Evolutionary conservation across 2,797 vertebrate genomes (phyloP).

Genomic region (Crocodylus rhombifer): DNA sequence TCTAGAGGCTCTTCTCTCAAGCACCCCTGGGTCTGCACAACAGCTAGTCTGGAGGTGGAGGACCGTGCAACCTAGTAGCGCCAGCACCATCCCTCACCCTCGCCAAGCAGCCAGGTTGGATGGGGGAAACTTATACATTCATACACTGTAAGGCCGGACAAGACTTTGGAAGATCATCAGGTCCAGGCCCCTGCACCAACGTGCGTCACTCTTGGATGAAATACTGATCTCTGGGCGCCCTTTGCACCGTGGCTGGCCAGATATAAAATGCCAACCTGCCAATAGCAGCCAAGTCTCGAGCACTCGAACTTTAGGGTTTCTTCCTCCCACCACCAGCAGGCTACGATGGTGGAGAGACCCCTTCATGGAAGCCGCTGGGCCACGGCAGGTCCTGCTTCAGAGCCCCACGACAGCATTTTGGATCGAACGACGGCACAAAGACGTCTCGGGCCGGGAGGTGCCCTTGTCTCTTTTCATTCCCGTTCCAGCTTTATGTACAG

Average conservation of each 20-base stretch:
- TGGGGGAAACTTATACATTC: background rate
- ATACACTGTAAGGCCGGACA: too few species aligned
- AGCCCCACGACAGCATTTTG: too few species aligned
- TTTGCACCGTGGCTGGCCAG: fast-evolving
- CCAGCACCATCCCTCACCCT: background rate
- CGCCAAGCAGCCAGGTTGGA: background rate
- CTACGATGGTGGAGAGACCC: too few species aligned
- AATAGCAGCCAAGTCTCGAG: too few species aligned
- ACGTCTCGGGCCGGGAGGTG: background rate
- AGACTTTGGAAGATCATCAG: too few species aligned
- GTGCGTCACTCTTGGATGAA: fast-evolving
- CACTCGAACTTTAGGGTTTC: background rate
- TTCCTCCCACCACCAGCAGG: background rate
- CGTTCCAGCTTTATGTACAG: background rate
- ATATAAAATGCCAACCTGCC: background rate
- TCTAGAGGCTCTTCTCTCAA: background rate
- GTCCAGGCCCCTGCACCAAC: too few species aligned
- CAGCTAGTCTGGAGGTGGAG: background rate
- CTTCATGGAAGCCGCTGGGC: background rate
- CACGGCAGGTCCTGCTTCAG: background rate
- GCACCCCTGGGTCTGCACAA: background rate
- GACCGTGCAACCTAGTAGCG: background rate
- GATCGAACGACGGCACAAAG: background rate
- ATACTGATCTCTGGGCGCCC: background rate
- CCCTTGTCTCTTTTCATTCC: background rate